Conservation (phyloP, 2,797 vertebrate genomes). For the Halcyon badia region DNA sequence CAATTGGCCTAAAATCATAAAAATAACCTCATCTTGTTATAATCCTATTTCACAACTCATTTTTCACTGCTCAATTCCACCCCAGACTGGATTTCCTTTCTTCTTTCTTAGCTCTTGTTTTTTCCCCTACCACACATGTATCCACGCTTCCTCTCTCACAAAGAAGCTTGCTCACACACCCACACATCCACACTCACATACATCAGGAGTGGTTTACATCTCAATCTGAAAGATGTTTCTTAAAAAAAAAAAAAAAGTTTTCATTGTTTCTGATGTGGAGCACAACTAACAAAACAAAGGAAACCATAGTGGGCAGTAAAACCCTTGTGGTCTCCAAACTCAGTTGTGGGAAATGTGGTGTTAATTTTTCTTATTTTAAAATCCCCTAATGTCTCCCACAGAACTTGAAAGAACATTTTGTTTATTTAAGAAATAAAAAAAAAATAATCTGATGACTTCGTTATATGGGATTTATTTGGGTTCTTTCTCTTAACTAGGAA, state of each 20-base stretch:
- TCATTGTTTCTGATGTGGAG: constrained; percentile 57
- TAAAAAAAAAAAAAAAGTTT: neutral
- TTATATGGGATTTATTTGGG: constrained; percentile 67
- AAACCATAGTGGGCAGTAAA: constrained; percentile 54
- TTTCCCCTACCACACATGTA: constrained; percentile 31
- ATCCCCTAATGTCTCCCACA: constrained; percentile 51
- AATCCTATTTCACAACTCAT: constrained; percentile 31
- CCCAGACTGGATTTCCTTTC: constrained; percentile 46
- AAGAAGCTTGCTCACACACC: constrained; percentile 53
- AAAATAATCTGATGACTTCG: constrained; percentile 18
- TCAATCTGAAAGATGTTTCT: constrained; percentile 16
- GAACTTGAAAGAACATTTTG: constrained; percentile 67
- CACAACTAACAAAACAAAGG: constrained; percentile 49
- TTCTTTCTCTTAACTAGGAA: constrained; percentile 59
- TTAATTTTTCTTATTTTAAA: constrained; percentile 76
- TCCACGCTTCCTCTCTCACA: constrained; percentile 30
- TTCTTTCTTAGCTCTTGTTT: constrained; percentile 12
- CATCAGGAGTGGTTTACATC: constrained; percentile 37
- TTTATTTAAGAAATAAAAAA: constrained; percentile 39
- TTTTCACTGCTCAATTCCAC: constrained; percentile 42
- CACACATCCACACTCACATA: constrained; percentile 34
- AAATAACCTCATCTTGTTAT: constrained; percentile 49
- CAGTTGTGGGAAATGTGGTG: constrained; percentile 63
- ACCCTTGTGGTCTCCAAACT: constrained; percentile 24
- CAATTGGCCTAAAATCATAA: constrained; percentile 41